Base-by-base conservation (phyloP, 2,888 invertebrate species). In the Lottia gigantea region DNA sequence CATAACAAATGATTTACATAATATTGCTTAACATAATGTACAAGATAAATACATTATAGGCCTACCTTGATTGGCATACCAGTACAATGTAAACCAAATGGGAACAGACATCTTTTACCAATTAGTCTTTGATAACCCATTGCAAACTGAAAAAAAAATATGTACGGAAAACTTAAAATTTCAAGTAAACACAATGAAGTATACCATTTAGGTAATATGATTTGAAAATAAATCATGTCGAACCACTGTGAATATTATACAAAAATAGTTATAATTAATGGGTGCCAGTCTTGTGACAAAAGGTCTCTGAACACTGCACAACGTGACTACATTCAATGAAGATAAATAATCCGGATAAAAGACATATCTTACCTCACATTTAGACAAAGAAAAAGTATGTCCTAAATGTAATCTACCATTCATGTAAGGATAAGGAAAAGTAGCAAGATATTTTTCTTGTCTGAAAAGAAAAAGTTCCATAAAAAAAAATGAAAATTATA, bases 401-500 rank as follows among this genome's bases (percentile, higher is more conserved):
- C 99, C 99, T 78, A 99, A 91, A 91, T 99, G 99, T 69, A 99
- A 92, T 64, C 95, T 92, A 14, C 99, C 99, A 91, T 99, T 99
- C 98, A 99, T 99, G 86, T 99, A 99, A 0, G 99, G 99, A 90
- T 93, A 99, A 0, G 99, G 99, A 90, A 99, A 99, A 2, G 97
- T 97, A 47, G 94, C 94, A 79, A 97, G 90, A 87, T 94, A 98
- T 86, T 98, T 99, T 76, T 95, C 95, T 72, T 85, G 83, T 47
- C 87, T 87, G 74, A 46, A 19, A 77, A 73, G 55, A 73, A 73
- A 69, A n/a, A 74, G 67, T 46, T 64, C 6, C 31, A 31, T 31
- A 31, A 31, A 31, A n/a, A n/a, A n/a, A n/a, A n/a, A n/a, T n/a
- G n/a, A n/a, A n/a, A n/a, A n/a, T n/a, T n/a, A n/a, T n/a, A n/a